phyloP scores from a whole-genome alignment of 2,888 invertebrate genomes.

The Laspeyria flexula region DNA sequence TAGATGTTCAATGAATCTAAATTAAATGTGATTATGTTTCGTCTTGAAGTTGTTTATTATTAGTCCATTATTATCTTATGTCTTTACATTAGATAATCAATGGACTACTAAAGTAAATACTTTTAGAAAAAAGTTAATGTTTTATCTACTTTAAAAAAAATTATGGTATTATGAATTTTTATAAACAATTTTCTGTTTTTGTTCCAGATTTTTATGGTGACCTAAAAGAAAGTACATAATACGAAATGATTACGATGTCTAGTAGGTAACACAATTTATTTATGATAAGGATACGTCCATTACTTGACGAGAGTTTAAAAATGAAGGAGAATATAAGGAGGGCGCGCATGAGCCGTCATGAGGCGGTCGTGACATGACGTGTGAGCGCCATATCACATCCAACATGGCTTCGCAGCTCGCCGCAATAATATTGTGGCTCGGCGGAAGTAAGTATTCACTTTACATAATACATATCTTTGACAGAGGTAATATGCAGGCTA shows the following conservation, averaged over 20 bases:
- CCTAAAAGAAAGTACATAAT: constrained; percentile 51
- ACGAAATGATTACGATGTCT: constrained; percentile 37
- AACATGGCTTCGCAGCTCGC: constrained; percentile 76
- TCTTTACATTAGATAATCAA: too few species aligned
- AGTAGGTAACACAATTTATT: constrained; percentile 52
- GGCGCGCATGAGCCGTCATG: constrained; percentile 57
- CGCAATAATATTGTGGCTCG: constrained; percentile 76
- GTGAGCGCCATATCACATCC: constrained; percentile 52
- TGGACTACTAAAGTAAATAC: too few species aligned
- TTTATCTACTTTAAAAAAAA: too few species aligned
- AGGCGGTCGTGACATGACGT: constrained; percentile 70
- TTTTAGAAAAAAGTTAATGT: too few species aligned
- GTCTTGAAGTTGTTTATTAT: too few species aligned
- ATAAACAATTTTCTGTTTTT: constrained; percentile 40
- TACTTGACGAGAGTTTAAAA: constrained; percentile 59
- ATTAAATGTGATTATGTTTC: too few species aligned
- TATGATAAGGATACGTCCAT: constrained; percentile 56
- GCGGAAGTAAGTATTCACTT: constrained; percentile 70
- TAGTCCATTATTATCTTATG: too few species aligned
- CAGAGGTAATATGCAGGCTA: too few species aligned
- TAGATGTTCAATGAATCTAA: too few species aligned
- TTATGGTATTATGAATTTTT: too few species aligned
- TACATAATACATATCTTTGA: neutral
- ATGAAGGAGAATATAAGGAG: constrained; percentile 64
- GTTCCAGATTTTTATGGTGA: constrained; percentile 65